Evolutionary conservation across 1,140 invertebrate genomes (phyloP).

Genomic region (Pachyrhynchus sulphureomaculatus): DNA sequence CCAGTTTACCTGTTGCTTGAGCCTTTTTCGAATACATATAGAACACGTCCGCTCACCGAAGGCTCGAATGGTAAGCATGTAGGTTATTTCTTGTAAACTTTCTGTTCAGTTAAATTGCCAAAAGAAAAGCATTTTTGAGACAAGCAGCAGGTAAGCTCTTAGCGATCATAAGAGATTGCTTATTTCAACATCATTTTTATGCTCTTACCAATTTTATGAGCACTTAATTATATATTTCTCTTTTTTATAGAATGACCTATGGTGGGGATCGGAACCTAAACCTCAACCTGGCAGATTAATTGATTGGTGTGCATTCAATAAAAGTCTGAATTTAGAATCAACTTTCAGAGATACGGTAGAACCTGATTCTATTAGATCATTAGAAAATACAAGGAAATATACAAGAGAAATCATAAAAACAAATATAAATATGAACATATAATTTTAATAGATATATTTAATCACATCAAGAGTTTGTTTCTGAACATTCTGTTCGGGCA

Average conservation of each 20-base stretch:
- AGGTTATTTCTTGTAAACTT: too few relatives aligned
- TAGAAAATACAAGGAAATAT: conserved; percentile 29
- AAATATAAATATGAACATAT: too few relatives aligned
- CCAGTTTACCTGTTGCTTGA: too few relatives aligned
- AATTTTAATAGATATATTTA: conserved; percentile 5
- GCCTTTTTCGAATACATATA: too few relatives aligned
- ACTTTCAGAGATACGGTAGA: conserved; percentile 41
- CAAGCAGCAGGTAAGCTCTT: too few relatives aligned
- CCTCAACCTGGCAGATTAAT: conserved; percentile 51
- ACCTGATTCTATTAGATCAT: conserved; percentile 29
- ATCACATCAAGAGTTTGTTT: neutral
- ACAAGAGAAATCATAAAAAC: neutral
- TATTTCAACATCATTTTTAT: too few relatives aligned
- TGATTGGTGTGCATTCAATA: conserved; percentile 56
- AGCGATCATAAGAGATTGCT: too few relatives aligned
- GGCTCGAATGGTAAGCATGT: too few relatives aligned
- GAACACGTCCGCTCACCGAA: too few relatives aligned
- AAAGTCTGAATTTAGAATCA: conserved; percentile 56
- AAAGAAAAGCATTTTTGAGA: too few relatives aligned
- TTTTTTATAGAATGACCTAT: conserved; percentile 44
- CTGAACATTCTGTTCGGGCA: neutral
- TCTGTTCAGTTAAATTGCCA: too few relatives aligned
- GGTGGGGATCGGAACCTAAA: conserved; percentile 54
- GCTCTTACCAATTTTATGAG: neutral
- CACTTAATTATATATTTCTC: neutral